These are phyloP conservation scores for Imbricaverruca yamaguchii DNA, from an alignment of 2,888 invertebrate genomes.

Conservation along the genomic window DNA sequence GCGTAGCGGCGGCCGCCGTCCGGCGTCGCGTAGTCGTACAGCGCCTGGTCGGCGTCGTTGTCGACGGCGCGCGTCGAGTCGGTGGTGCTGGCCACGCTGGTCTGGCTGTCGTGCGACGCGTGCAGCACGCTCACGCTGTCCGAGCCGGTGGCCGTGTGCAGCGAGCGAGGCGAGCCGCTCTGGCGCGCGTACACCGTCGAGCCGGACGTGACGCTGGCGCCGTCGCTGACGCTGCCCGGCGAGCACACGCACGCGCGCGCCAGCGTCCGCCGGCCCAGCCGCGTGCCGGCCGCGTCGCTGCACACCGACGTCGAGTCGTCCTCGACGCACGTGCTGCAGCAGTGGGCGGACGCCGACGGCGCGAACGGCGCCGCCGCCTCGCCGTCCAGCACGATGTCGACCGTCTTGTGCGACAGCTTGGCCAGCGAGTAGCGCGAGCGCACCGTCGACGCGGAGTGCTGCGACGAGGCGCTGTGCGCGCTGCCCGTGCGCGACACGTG, in stretches of 20 bases:
- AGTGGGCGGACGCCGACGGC: conserved; percentile 31
- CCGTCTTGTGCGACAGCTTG: conserved; percentile 31
- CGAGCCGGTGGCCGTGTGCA: conserved; percentile 52
- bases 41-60: not conserved
- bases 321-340: conserved; percentile 34
- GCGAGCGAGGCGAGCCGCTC: not conserved
- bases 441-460: conserved; percentile 35
- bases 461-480: conserved; percentile 36
- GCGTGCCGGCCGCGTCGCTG: conserved; percentile 23
- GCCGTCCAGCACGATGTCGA: conserved; percentile 29
- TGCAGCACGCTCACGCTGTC: not conserved
- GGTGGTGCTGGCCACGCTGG: conserved; percentile 15
- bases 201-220: conserved; percentile 27
- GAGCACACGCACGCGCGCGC: conserved; percentile 33
- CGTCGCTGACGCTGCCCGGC: conserved; percentile 29
- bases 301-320: conserved; percentile 30
- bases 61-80: conserved; percentile 13
- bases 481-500: conserved; percentile 34
- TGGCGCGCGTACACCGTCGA: not conserved
- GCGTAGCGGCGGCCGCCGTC: conserved; percentile 9
- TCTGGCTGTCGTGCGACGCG: conserved; percentile 9
- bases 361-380: conserved; percentile 31
- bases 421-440: conserved; percentile 33
- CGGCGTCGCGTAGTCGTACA: not conserved
- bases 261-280: conserved; percentile 30